These are phyloP conservation scores for Axea sp. DNA, from an alignment of 2,888 invertebrate species.

Conservation along the genomic window DNA sequence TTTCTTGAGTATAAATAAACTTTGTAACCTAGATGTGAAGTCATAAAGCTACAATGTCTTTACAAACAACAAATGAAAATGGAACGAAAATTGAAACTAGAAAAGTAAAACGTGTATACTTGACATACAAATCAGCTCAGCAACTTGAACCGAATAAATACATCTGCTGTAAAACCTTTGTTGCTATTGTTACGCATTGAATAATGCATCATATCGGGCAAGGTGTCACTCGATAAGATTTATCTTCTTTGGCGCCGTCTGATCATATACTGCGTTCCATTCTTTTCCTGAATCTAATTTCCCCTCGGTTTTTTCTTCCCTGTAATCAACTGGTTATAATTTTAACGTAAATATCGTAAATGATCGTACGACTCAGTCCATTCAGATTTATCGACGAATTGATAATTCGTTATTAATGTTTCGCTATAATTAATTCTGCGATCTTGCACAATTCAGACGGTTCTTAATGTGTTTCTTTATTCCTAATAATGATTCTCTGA, in stretches of 20 bases:
- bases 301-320: slow-evolving; percentile 29
- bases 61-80: too few relatives aligned
- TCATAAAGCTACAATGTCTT: too few relatives aligned
- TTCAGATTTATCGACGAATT: slow-evolving; percentile 32
- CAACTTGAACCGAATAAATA: slow-evolving; percentile 6
- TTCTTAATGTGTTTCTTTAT: too few relatives aligned
- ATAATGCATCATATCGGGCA: slow-evolving; percentile 54
- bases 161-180: slow-evolving; percentile 41
- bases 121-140: slow-evolving; percentile 26
- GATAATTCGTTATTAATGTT: slow-evolving; percentile 31
- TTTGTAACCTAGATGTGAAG: too few relatives aligned
- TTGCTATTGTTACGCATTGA: slow-evolving; percentile 44
- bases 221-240: slow-evolving; percentile 69
- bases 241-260: slow-evolving; percentile 74
- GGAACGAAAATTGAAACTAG: background rate
- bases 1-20: too few relatives aligned
- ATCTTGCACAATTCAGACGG: slow-evolving; percentile 6
- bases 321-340: slow-evolving; percentile 16
- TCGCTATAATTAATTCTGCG: slow-evolving; percentile 5
- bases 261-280: slow-evolving; percentile 64
- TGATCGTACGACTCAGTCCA: slow-evolving; percentile 25
- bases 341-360: slow-evolving; percentile 45
- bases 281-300: slow-evolving; percentile 69
- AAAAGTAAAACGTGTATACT: background rate
- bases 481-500: too few relatives aligned